These are phyloP conservation scores for Pemphredon lugubris DNA, from an alignment of 2,888 invertebrate genomes.

Conservation along the genomic window DNA sequence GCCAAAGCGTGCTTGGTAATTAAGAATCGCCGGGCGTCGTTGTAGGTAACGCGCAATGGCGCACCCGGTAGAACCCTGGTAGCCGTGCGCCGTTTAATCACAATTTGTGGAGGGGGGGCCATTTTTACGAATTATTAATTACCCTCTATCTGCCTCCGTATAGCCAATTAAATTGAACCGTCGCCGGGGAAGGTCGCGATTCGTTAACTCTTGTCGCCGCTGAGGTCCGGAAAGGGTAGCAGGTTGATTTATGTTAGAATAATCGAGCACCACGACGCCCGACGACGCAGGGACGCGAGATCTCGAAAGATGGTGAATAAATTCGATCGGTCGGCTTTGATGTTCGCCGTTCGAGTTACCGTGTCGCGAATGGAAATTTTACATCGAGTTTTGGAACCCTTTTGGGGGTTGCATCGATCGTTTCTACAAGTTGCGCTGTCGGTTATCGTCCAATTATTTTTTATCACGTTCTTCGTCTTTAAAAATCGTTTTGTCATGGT, in stretches of 20 bases:
- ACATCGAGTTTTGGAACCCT: too few species aligned
- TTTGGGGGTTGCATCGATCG: too few species aligned
- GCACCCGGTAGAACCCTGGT: not conserved
- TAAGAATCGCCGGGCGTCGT: constrained; percentile 35
- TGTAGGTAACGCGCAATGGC: constrained; percentile 27
- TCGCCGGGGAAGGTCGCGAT: constrained; percentile 43
- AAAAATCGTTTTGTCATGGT: too few species aligned
- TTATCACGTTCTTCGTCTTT: too few species aligned
- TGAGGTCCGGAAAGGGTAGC: constrained; percentile 1
- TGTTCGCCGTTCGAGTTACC: constrained; percentile 16
- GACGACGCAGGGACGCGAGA: not conserved
- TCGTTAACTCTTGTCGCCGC: constrained; percentile 44
- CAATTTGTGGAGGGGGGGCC: constrained; percentile 48
- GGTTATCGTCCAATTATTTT: too few species aligned
- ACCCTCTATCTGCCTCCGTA: constrained; percentile 37
- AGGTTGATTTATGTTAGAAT: constrained; percentile 51
- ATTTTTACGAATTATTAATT: constrained; percentile 66
- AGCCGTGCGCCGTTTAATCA: constrained; percentile 51
- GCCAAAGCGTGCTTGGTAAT: constrained; percentile 21
- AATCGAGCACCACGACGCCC: constrained; percentile 24
- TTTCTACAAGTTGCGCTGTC: too few species aligned
- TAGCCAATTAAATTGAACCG: constrained; percentile 66
- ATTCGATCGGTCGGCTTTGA: constrained; percentile 21
- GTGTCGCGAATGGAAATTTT: too few species aligned
- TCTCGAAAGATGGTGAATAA: not conserved